Percentiles rank a stretch among this genome's conserved stretches.
phyloP scores from a whole-genome alignment of 2,797 vertebrate species.

The Danio kyathit region DNA sequence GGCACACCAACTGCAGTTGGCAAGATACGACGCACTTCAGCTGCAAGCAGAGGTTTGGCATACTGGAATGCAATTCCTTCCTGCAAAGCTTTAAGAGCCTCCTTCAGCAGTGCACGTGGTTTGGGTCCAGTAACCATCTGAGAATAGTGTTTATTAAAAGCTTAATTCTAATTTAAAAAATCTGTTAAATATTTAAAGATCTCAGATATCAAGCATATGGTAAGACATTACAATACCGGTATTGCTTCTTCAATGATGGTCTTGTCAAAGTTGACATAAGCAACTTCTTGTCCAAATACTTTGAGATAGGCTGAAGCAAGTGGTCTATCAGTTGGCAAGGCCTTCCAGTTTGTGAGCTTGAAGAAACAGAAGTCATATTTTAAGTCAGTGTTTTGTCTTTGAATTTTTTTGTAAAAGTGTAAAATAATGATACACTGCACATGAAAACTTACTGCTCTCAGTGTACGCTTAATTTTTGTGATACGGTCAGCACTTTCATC shows the following conservation, averaged over 20 bases:
- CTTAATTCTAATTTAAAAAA: background rate
- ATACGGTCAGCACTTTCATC: constrained; percentile 67
- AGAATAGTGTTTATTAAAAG: background rate
- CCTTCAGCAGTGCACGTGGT: constrained; percentile 54
- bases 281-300: constrained; percentile 83
- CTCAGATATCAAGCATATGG: background rate
- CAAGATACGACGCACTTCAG: constrained; percentile 78
- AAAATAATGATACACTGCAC: background rate
- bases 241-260: constrained; percentile 70
- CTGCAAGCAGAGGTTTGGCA: constrained; percentile 75
- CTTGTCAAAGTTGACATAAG: constrained; percentile 79
- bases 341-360: constrained; percentile 82
- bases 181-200: too few relatives aligned
- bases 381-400: background rate
- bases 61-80: constrained; percentile 67
- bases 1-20: constrained; percentile 82
- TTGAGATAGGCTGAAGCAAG: constrained; percentile 78
- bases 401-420: background rate
- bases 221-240: constrained; percentile 69
- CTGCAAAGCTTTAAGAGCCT: constrained; percentile 65
- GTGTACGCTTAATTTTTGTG: constrained; percentile 76
- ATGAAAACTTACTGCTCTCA: constrained; percentile 76
- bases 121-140: constrained; percentile 68
- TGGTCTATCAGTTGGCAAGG: constrained; percentile 70
- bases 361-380: constrained; percentile 5